Evolutionary conservation across 1,140 invertebrate genomes (phyloP).

Genomic region (Trachelipus rathkii): DNA sequence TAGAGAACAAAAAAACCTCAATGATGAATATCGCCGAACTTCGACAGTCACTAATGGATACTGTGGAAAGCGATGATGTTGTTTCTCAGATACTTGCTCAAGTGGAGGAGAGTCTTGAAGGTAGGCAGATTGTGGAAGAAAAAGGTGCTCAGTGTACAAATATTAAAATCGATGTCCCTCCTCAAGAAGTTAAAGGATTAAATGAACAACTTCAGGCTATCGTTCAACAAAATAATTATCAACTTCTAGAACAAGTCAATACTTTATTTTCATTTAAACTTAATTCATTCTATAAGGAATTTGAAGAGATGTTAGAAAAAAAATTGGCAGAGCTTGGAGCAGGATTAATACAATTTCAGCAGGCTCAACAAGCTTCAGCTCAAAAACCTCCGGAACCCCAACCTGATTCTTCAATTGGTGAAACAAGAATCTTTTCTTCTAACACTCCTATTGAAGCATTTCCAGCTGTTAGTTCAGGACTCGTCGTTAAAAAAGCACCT

Average conservation of each 20-base stretch:
- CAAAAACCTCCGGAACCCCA: background rate
- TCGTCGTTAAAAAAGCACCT: too few relatives aligned
- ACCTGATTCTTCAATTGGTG: background rate
- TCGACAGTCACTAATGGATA: background rate
- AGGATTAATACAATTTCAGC: background rate
- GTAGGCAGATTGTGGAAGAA: background rate
- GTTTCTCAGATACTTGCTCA: background rate
- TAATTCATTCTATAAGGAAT: background rate
- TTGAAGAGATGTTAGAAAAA: background rate
- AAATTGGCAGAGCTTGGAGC: background rate
- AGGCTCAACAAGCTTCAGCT: background rate
- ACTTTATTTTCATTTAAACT: background rate
- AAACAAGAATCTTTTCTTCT: background rate
- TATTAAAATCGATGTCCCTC: background rate
- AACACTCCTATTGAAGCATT: too few relatives aligned
- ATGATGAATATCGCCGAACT: background rate
- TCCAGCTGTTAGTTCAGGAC: too few relatives aligned
- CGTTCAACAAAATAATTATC: background rate
- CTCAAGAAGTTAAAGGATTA: background rate
- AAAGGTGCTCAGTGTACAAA: background rate
- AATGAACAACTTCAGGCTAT: background rate
- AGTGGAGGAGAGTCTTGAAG: background rate
- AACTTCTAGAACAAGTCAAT: background rate
- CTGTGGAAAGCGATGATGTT: background rate
- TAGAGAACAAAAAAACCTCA: background rate